phyloP scores from a whole-genome alignment of 2,113 vertebrate genomes.

The Gambusia holbrooki region DNA sequence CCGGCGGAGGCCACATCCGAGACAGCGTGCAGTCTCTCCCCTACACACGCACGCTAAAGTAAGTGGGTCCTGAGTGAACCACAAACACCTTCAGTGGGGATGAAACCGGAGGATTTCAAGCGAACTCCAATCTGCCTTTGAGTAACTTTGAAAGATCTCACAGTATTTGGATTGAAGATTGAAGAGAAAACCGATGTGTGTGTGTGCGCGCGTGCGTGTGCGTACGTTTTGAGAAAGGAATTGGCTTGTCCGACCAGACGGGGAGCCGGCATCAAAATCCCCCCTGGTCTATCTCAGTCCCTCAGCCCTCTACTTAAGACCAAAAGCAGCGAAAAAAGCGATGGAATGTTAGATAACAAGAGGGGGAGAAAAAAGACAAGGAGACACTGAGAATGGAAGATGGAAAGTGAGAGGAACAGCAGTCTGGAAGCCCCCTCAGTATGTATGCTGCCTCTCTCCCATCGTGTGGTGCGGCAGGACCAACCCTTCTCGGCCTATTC shows the following conservation, averaged over 20 bases:
- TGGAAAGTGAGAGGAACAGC: slow-evolving; percentile 65
- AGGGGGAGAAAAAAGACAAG: slow-evolving; percentile 34
- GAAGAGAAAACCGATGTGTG: slow-evolving; percentile 51
- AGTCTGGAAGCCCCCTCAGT: slow-evolving; percentile 72
- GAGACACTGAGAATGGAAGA: slow-evolving; percentile 57
- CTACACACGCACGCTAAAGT: background rate
- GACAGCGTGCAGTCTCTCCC: slow-evolving; percentile 65
- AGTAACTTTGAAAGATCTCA: slow-evolving; percentile 80
- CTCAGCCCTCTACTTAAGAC: slow-evolving; percentile 75
- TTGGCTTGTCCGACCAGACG: slow-evolving; percentile 64
- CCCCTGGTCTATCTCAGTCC: slow-evolving; percentile 66
- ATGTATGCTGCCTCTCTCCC: slow-evolving; percentile 70
- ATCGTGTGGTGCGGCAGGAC: slow-evolving; percentile 51
- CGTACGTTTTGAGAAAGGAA: slow-evolving; percentile 32
- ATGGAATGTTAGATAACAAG: slow-evolving; percentile 72
- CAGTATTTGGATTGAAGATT: slow-evolving; percentile 73
- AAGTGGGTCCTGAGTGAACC: slow-evolving; percentile 24
- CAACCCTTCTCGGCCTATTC: slow-evolving; percentile 71
- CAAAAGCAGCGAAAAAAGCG: slow-evolving; percentile 58
- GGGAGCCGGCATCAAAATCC: slow-evolving; percentile 73
- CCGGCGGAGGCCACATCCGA: slow-evolving; percentile 62
- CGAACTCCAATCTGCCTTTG: slow-evolving; percentile 76
- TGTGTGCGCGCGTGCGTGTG: slow-evolving; percentile 15
- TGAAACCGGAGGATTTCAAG: slow-evolving; percentile 66
- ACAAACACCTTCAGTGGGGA: slow-evolving; percentile 51